These are phyloP conservation scores for Vanacampus margaritifer DNA, from an alignment of 2,113 vertebrate species.

Conservation along the genomic window DNA sequence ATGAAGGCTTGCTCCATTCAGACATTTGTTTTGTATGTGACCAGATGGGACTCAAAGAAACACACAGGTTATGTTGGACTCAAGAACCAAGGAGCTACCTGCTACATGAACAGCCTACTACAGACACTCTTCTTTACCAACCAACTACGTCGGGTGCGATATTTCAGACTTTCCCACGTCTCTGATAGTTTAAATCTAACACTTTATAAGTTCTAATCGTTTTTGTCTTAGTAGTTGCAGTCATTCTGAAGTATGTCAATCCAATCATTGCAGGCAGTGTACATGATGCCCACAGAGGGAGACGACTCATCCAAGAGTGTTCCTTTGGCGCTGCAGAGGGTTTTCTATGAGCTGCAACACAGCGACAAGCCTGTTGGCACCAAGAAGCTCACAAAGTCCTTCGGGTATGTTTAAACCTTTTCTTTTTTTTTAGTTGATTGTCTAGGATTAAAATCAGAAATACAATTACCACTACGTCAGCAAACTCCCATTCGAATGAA, in stretches of 20 bases:
- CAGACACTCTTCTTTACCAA: constrained; percentile 99
- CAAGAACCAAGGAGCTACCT: constrained; percentile 98
- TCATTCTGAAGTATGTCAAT: neutral
- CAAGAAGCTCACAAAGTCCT: constrained; percentile 98
- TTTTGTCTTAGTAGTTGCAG: neutral
- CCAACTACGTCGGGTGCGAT: constrained; percentile 89
- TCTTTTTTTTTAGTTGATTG: neutral
- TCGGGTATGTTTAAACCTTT: constrained; percentile 75
- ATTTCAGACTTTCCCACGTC: neutral
- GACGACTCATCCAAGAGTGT: constrained; percentile 99
- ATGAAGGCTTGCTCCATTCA: neutral
- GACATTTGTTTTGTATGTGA: constrained; percentile 6
- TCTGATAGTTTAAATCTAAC: neutral
- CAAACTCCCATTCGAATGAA: too few species aligned
- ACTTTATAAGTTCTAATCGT: neutral
- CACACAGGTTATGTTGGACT: constrained; percentile 97
- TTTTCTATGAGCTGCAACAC: constrained; percentile 97
- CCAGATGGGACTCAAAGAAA: constrained; percentile 98
- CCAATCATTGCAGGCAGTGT: constrained; percentile 82
- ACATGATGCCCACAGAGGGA: constrained; percentile 99
- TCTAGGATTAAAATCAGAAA: neutral
- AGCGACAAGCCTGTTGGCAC: constrained; percentile 99
- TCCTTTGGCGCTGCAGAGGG: constrained; percentile 93
- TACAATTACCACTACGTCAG: too few species aligned
- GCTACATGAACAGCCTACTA: constrained; percentile 99